Evolutionary conservation across 1,140 invertebrate genomes (phyloP), one percentile per base, ranked within the genome.

Genomic region (Charaxes varanes): DNA sequence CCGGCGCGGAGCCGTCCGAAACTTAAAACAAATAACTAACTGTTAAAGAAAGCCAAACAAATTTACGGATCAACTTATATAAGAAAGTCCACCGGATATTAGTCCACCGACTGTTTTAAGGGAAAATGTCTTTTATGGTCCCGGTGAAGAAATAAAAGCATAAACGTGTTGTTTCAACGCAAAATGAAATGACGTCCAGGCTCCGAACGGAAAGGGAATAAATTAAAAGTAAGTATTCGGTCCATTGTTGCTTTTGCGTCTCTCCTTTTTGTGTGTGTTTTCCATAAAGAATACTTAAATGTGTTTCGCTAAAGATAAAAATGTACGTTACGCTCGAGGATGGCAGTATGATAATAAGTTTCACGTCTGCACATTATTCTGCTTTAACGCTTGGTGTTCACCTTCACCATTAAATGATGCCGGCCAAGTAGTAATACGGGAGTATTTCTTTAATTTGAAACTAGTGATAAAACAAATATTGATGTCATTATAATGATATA

Each of bases 1-100:
- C 59, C 43, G 51, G 57, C 41, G 47, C 43, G 49, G 49, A 59
- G 43, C 57, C 57, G 56, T 62, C 57, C 42, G 37, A 55, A 71
- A 74, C 57, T 78, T 69, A 63, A 62, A 63, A 67, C 61, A 74
- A 74, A 76, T 66, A 72, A 62, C 57, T 59, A 64, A 68, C 64
- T 66, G 63, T 65, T 68, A 61, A 69, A 70, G 70, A 68, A 66
- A 77, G 50, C 40, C 55, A 64, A 73, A 71, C 58, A 69, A 80
- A 73, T 65, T 72, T 63, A 64, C 54, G 46, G 52, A 69, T 55
- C 51, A 63, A 70, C 53, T 71, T 63, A 60, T 43, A 53, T 44
- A 55, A 54, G 40, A 26, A 26, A 2, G 2, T 6, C 57, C 43
- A 27, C 37, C 32, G 55, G 45, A 62, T 53, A 61, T 51, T 36